Percentiles rank a stretch among this genome's conserved stretches.
Conservation (phyloP, 2,888 invertebrate genomes). For the Rhagophthalmus giganteus region DNA sequence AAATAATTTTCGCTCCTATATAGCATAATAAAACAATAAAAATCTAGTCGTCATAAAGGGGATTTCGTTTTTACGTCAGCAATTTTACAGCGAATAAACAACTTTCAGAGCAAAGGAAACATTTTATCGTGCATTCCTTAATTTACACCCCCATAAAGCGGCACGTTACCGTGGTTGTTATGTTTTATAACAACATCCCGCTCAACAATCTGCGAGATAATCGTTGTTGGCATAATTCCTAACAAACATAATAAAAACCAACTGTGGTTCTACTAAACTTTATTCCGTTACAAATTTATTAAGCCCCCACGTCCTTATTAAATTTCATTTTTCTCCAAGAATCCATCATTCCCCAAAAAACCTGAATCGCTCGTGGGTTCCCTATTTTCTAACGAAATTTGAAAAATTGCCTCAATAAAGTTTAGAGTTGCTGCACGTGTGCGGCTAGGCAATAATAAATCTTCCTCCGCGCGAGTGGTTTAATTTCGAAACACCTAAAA, state of each 20-base stretch:
- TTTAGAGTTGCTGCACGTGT: slow-evolving; percentile 28
- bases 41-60: slow-evolving; percentile 26
- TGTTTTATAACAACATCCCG: slow-evolving; percentile 35
- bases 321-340: slow-evolving; percentile 19
- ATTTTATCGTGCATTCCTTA: slow-evolving; percentile 33
- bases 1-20: slow-evolving; percentile 16
- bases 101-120: slow-evolving; percentile 30
- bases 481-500: slow-evolving; percentile 25
- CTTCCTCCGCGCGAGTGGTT: slow-evolving; percentile 21
- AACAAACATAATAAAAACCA: slow-evolving; percentile 39
- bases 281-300: slow-evolving; percentile 31
- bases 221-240: slow-evolving; percentile 37
- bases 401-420: slow-evolving; percentile 30
- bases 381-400: slow-evolving; percentile 25
- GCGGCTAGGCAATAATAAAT: slow-evolving; percentile 28
- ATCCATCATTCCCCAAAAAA: slow-evolving; percentile 15
- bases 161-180: slow-evolving; percentile 32
- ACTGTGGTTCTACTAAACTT: slow-evolving; percentile 30
- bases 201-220: slow-evolving; percentile 36
- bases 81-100: slow-evolving; percentile 30
- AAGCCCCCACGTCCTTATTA: slow-evolving; percentile 28
- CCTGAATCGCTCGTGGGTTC: slow-evolving; percentile 12
- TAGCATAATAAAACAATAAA: slow-evolving; percentile 25
- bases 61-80: slow-evolving; percentile 27
- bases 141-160: slow-evolving; percentile 35